Evolutionary conservation across 2,888 invertebrate genomes (phyloP).

Genomic region (Lacanobia wlatinum): DNA sequence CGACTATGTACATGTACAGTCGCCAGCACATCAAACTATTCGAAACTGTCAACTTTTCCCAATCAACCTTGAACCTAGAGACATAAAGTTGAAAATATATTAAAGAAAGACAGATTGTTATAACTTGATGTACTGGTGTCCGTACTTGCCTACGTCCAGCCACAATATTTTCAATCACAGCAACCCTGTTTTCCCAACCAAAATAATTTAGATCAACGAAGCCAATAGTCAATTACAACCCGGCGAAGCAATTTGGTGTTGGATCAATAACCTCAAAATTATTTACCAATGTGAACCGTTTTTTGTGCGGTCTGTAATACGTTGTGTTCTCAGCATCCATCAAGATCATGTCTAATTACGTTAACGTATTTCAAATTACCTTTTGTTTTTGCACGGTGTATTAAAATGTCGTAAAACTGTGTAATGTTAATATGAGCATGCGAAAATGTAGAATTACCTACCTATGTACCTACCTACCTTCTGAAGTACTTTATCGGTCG

Average conservation of each 20-base stretch:
- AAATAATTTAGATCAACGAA: conserved; percentile 38
- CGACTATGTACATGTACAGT: too few relatives aligned
- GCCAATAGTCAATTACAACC: conserved; percentile 45
- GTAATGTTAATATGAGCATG: neutral
- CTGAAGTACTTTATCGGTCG: too few relatives aligned
- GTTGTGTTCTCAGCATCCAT: conserved; percentile 77
- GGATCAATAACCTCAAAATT: conserved; percentile 68
- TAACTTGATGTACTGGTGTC: too few relatives aligned
- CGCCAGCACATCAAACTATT: too few relatives aligned
- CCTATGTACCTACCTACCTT: too few relatives aligned
- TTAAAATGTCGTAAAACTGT: conserved; percentile 37
- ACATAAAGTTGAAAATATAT: too few relatives aligned
- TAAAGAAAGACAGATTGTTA: too few relatives aligned
- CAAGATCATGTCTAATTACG: conserved; percentile 78
- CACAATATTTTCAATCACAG: neutral
- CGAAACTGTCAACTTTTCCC: too few relatives aligned
- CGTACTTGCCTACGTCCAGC: neutral
- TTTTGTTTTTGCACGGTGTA: conserved; percentile 64
- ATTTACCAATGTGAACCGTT: conserved; percentile 60
- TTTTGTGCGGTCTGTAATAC: conserved; percentile 63
- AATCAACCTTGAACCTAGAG: too few relatives aligned
- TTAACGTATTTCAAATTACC: conserved; percentile 75
- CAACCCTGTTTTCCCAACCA: conserved; percentile 20
- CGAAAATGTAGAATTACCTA: conserved; percentile 6
- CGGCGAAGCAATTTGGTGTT: conserved; percentile 44